These are phyloP conservation scores for Pelagia noctiluca DNA, from an alignment of 30 jellyfish, hydroid and myxozoan genomes.

Conservation along the genomic window DNA sequence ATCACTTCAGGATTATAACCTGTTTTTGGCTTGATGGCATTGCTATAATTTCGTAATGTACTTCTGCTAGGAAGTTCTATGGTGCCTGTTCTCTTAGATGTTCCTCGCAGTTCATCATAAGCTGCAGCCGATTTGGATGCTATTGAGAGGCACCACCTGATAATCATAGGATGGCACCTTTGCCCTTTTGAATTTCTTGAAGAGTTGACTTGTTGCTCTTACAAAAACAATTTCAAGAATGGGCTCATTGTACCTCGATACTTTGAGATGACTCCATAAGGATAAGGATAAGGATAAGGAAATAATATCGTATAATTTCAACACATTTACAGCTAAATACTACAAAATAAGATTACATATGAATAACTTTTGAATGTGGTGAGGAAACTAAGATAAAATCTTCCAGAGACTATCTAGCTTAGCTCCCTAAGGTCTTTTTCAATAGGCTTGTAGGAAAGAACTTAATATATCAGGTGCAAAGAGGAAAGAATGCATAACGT, in stretches of 20 bases:
- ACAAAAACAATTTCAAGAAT: conserved; percentile 7
- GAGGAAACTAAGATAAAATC: no score
- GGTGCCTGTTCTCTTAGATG: conserved; percentile 12
- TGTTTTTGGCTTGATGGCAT: conserved; percentile 31
- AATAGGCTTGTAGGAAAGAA: no score
- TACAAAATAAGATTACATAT: no score
- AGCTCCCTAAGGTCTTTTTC: no score
- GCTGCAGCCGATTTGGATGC: conserved; percentile 7
- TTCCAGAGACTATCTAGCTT: no score
- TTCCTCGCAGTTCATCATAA: conserved; percentile 7
- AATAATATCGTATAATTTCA: no score
- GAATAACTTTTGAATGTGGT: no score
- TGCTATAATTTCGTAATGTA: conserved; percentile 33
- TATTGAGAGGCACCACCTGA: conserved; percentile 21
- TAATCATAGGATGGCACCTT: conserved; percentile 7
- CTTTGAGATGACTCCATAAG: conserved; percentile 9
- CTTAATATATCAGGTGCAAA: no score
- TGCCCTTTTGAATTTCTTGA: not conserved
- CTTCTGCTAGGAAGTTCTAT: conserved; percentile 44
- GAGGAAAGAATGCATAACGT: no score
- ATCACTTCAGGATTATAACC: conserved; percentile 39
- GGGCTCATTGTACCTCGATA: conserved; percentile 18
- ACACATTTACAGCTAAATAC: no score
- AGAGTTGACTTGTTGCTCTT: not conserved
- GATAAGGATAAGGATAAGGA: no score